These are phyloP conservation scores for Amphipyra tragopoginis DNA, from an alignment of 2,888 invertebrate genomes.

Conservation along the genomic window DNA sequence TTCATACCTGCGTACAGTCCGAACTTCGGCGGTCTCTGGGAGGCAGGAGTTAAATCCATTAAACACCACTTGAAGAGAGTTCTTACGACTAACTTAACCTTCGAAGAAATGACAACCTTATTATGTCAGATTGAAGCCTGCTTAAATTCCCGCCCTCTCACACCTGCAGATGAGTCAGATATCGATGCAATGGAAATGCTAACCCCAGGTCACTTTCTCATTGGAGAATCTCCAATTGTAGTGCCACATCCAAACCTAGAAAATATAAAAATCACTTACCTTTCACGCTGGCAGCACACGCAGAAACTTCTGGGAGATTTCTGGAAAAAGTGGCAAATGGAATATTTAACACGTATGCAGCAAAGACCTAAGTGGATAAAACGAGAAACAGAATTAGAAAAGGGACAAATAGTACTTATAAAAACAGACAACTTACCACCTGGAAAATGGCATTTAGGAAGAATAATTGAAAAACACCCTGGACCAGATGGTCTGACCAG, in stretches of 20 bases:
- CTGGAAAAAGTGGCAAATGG: conserved; percentile 16
- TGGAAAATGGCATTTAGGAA: conserved; percentile 16
- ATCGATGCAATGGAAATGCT: conserved; percentile 4
- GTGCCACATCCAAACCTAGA: conserved; percentile 7
- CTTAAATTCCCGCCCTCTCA: conserved; percentile 16
- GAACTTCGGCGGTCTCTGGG: conserved; percentile 1
- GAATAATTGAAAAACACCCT: conserved; percentile 15
- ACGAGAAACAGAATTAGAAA: conserved; percentile 5
- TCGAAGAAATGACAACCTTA: conserved; percentile 13
- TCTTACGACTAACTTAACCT: conserved; percentile 7
- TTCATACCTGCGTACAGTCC: conserved; percentile 16
- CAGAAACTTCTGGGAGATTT: conserved; percentile 9
- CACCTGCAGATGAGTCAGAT: conserved; percentile 10
- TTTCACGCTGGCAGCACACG: conserved; percentile 19
- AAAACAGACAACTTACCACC: conserved; percentile 19
- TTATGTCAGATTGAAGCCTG: conserved; percentile 17
- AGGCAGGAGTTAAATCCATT: too few species aligned
- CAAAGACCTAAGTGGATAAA: conserved; percentile 17
- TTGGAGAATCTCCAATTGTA: conserved; percentile 15
- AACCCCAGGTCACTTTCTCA: conserved; percentile 25
- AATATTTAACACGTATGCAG: conserved; percentile 10
- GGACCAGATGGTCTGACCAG: conserved; percentile 16
- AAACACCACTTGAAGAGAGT: conserved; percentile 11
- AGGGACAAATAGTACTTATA: conserved; percentile 16
- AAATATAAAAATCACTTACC: conserved; percentile 7